phyloP scores from a whole-genome alignment of 1,140 invertebrate genomes.

The Brachystomella parvula region DNA sequence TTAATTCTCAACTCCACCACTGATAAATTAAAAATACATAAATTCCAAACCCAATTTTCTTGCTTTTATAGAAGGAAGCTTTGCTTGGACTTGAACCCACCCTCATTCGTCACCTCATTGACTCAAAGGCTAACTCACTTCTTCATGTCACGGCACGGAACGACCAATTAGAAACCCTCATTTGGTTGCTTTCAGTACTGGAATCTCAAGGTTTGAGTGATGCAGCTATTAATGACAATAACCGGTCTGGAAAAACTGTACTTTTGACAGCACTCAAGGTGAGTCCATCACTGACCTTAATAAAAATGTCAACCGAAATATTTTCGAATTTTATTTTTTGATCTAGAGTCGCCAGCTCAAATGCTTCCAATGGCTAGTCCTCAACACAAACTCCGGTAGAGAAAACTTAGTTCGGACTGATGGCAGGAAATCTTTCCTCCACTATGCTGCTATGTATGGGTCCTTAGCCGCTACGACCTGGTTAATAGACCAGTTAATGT shows the following conservation, averaged over 20 bases:
- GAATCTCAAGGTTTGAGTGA: slow-evolving; percentile 39
- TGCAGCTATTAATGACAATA: slow-evolving; percentile 44
- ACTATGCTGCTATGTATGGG: slow-evolving; percentile 45
- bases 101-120: slow-evolving; percentile 45
- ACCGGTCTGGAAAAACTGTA: slow-evolving; percentile 44
- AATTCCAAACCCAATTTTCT: too few species aligned
- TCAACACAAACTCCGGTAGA: slow-evolving; percentile 39
- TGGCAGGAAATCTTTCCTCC: slow-evolving; percentile 42
- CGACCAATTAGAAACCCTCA: slow-evolving; percentile 42
- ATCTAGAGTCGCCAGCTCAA: slow-evolving; percentile 41
- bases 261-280: slow-evolving; percentile 44
- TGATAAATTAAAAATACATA: too few species aligned
- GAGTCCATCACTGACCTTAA: slow-evolving; percentile 9
- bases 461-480: slow-evolving; percentile 34
- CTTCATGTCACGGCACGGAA: slow-evolving; percentile 43
- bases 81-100: slow-evolving; percentile 44
- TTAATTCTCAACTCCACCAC: too few species aligned
- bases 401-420: slow-evolving; percentile 35
- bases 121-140: slow-evolving; percentile 45
- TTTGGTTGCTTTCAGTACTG: slow-evolving; percentile 42
- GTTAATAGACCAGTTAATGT: slow-evolving; percentile 18
- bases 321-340: slow-evolving; percentile 8
- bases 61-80: slow-evolving; percentile 41
- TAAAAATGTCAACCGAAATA: neutral
- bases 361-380: slow-evolving; percentile 44